A percentile compares a stretch with the other conserved stretches of the same genome.
Conservation (phyloP, 92 coral and sea anemone species). For the Zoanthus sociatus region DNA sequence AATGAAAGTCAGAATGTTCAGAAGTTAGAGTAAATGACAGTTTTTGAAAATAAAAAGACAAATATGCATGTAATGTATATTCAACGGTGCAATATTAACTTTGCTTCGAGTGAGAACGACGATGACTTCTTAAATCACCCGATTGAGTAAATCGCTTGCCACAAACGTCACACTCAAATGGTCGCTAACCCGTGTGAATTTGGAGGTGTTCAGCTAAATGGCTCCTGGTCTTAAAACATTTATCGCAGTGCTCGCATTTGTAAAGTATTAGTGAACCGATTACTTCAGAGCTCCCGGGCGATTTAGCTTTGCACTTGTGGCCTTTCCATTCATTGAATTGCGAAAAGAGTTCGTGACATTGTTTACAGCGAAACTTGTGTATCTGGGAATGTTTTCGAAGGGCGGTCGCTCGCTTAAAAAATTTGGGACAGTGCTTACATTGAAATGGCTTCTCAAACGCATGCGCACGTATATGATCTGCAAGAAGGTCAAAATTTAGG, state of each 20-base stretch:
- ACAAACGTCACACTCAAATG: conserved; percentile 37
- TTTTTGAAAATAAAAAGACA: no score
- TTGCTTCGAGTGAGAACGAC: conserved; percentile 14
- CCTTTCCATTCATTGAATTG: conserved; percentile 9
- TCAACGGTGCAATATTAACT: not conserved
- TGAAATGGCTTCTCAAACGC: conserved; percentile 13
- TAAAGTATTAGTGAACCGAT: not conserved
- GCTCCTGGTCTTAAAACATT: conserved; percentile 36
- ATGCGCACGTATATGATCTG: conserved; percentile 11
- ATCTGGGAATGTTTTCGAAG: conserved; percentile 17
- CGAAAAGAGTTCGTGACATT: not conserved
- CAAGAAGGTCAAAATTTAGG: not conserved
- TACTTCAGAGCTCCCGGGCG: not conserved
- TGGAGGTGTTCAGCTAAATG: conserved; percentile 30
- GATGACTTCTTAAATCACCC: conserved; percentile 28
- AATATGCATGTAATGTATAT: not conserved
- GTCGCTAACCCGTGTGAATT: conserved; percentile 35
- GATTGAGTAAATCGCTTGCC: conserved; percentile 36
- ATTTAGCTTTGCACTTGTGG: conserved; percentile 10
- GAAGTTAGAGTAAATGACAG: no score
- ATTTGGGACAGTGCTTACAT: conserved; percentile 16
- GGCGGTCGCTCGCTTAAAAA: conserved; percentile 26
- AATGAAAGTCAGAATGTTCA: no score
- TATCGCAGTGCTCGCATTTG: conserved; percentile 27
- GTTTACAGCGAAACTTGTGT: conserved; percentile 12